Conservation (phyloP, 2,113 vertebrate species). For the Lethenteron reissneri region DNA sequence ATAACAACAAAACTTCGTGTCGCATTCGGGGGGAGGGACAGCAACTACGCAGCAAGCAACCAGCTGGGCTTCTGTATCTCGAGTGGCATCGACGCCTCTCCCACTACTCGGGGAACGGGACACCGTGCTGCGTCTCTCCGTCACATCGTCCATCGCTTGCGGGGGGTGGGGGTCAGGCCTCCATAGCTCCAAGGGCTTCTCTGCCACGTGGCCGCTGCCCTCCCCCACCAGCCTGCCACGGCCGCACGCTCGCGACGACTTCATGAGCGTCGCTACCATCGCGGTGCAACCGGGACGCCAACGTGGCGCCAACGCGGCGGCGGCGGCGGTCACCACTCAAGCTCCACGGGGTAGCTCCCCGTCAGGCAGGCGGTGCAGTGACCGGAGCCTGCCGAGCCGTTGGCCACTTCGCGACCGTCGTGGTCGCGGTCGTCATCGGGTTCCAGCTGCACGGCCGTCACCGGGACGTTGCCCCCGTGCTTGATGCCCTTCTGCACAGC, state of each 20-base stretch:
- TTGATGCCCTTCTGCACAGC: conserved; percentile 58
- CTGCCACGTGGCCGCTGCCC: background rate
- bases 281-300: no score
- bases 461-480: conserved; percentile 21
- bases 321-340: conserved; percentile 65
- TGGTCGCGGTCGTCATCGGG: conserved; percentile 18
- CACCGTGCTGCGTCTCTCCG: no score
- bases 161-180: background rate
- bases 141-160: no score
- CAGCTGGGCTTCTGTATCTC: no score
- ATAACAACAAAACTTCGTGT: no score
- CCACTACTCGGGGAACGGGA: no score
- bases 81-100: no score
- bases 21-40: no score
- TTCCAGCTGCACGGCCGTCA: conserved; percentile 25
- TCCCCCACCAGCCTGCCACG: background rate
- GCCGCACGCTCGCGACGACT: background rate
- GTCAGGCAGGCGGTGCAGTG: conserved; percentile 88
- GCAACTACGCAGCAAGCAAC: no score
- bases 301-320: background rate
- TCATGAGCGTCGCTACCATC: background rate
- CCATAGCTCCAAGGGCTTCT: background rate
- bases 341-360: conserved; percentile 67
- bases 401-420: background rate
- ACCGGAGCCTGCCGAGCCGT: conserved; percentile 20